phyloP scores from a whole-genome alignment of 2,797 vertebrate species.

The Ptychadena robeensis region DNA sequence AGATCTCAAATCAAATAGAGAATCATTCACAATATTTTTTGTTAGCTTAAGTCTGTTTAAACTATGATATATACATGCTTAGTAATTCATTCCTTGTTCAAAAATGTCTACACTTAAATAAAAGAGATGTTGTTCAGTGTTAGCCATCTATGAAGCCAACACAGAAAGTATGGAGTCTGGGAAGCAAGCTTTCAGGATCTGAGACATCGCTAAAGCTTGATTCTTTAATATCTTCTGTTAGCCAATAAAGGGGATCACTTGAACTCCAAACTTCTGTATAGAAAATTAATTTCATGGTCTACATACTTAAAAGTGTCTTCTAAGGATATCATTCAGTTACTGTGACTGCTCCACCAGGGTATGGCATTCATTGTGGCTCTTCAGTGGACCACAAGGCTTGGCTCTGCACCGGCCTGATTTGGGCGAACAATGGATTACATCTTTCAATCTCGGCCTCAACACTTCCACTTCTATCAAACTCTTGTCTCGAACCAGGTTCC shows the following conservation, averaged over 20 bases:
- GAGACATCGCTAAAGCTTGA: no score
- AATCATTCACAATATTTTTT: neutral
- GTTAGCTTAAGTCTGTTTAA: neutral
- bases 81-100: neutral
- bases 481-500: constrained; percentile 21
- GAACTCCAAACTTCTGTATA: no score
- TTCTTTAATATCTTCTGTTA: no score
- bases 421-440: neutral
- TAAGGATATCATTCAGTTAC: neutral
- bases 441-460: constrained; percentile 17
- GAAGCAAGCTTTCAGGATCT: no score
- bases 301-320: neutral
- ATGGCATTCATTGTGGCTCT: neutral
- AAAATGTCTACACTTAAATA: neutral
- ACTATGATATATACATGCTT: no score
- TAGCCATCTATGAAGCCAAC: no score
- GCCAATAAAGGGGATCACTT: no score
- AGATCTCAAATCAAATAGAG: neutral
- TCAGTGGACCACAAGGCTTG: neutral
- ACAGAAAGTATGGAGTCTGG: no score
- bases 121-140: no score
- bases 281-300: no score
- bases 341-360: neutral
- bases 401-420: neutral
- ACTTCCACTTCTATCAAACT: constrained; percentile 27